Base-by-base conservation (phyloP, 2,888 invertebrate species). In the Venustoraphidia nigricollis region DNA sequence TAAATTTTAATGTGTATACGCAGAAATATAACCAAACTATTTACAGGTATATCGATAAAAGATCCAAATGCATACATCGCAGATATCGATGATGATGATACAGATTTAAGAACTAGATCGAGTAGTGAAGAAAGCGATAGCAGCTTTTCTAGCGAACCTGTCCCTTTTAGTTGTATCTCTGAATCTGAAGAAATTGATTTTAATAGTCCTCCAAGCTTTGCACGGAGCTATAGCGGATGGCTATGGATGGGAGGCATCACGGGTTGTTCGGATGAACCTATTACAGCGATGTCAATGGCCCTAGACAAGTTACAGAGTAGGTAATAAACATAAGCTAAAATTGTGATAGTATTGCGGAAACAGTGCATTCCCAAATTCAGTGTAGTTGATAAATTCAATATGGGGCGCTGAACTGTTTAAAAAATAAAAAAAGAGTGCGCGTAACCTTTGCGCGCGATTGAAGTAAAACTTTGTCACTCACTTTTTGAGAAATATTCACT, bases 241-340 rank as follows among this genome's bases (percentile, higher is more conserved):
- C 77, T 82, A 64, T 90, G 86, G 77, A 77, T 89, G 47, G 83
- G 87, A 14, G 87, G 87, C 37, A 76, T 90, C 49, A 78, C 81
- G 52, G 88, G 89, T 17, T 76, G 77, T 58, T 77, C 81, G 46
- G 61, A 69, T 10, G 78, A 79, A 60, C 73, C 79, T 9, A 71
- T 71, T 49, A 66, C 73, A 52, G 83, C 87, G 11, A 81, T 85
- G 60, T 72, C 73, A 54, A 73, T 77, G 56, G 87, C 87, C 44
- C 70, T 89, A 71, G 74, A 77, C 57, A 82, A 81, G 73, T 75
- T 90, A 72, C 79, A 79, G 74, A 81, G 83, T 83, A 81, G 79
- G 81, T 81, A 79, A 61, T 61, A 27, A 27, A 27, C 3, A 5
- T 27, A 27, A 27, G 27, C 27, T 27, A 27, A 27, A 27, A 27